Percentiles rank a stretch among this genome's conserved stretches.
Evolutionary conservation across 2,797 vertebrate genomes (phyloP).

Genomic region (Macrochelys suwanniensis): DNA sequence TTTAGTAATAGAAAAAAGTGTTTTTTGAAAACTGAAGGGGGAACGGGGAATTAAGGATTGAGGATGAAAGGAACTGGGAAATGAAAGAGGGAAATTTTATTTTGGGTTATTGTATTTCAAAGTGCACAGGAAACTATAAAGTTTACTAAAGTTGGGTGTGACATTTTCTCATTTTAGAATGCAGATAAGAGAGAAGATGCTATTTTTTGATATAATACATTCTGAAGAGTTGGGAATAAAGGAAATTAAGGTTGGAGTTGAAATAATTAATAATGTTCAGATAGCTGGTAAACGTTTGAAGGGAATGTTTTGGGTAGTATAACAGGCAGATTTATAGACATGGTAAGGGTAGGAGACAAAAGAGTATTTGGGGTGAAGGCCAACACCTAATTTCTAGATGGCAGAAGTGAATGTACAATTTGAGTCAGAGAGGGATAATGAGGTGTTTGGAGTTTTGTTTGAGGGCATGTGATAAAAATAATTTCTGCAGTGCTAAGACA

Average conservation of each 20-base stretch:
- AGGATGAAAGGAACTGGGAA: background rate
- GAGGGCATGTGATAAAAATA: constrained; percentile 32
- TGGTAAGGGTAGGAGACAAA: constrained; percentile 42
- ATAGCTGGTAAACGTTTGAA: constrained; percentile 34
- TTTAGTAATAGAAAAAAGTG: background rate
- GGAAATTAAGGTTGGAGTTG: constrained; percentile 25
- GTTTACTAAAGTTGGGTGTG: background rate
- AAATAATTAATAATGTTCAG: background rate
- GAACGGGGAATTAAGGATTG: background rate
- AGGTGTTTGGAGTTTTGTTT: accelerated
- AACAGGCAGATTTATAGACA: constrained; percentile 37
- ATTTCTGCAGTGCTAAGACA: constrained; percentile 8
- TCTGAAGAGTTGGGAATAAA: background rate
- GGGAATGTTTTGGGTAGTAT: background rate
- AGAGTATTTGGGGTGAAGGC: constrained; percentile 52
- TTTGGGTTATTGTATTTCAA: accelerated
- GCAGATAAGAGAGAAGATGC: background rate
- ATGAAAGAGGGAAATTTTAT: background rate
- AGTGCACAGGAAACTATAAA: background rate
- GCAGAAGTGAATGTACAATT: constrained; percentile 7
- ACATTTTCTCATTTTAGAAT: background rate
- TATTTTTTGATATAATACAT: background rate
- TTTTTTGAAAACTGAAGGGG: background rate
- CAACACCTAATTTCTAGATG: constrained; percentile 32
- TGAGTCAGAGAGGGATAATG: background rate